A percentile compares a stretch with the other conserved stretches of the same genome.
Evolutionary conservation across 1,140 invertebrate species (phyloP).

Genomic region (Ptiloglossa arizonensis): DNA sequence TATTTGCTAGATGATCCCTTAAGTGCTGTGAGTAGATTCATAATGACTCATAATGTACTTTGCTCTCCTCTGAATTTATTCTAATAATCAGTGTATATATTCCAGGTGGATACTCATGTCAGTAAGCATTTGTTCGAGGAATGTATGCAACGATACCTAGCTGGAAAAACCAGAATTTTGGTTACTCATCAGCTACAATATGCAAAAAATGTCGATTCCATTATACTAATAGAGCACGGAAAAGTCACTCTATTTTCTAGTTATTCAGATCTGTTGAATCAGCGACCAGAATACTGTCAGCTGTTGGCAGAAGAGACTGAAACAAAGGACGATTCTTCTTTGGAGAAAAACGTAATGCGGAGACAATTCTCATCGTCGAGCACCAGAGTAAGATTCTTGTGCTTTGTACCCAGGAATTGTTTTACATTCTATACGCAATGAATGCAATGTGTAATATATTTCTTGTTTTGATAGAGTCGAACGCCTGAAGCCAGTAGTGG

Average conservation of each 20-base stretch:
- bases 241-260: constrained; percentile 75
- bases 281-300: constrained; percentile 75
- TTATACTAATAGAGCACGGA: constrained; percentile 90
- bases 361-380: constrained; percentile 76
- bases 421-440: too few species aligned
- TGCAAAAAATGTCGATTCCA: constrained; percentile 89
- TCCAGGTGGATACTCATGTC: constrained; percentile 86
- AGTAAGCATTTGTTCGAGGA: constrained; percentile 88
- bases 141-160: constrained; percentile 83
- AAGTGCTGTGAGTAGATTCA: constrained; percentile 84
- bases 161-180: constrained; percentile 85
- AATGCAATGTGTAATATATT: background rate
- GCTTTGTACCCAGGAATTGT: too few species aligned
- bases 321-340: constrained; percentile 71
- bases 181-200: constrained; percentile 96
- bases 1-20: constrained; percentile 93
- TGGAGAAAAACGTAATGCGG: constrained; percentile 64
- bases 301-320: constrained; percentile 72
- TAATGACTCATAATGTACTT: background rate
- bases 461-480: constrained; percentile 67
- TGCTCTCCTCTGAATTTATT: background rate
- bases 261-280: constrained; percentile 83
- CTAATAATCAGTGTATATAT: background rate
- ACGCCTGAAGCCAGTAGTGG: constrained; percentile 70
- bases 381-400: constrained; percentile 68